Evolutionary conservation across 2,113 vertebrate species (phyloP).

Genomic region (Onychostoma macrolepis): DNA sequence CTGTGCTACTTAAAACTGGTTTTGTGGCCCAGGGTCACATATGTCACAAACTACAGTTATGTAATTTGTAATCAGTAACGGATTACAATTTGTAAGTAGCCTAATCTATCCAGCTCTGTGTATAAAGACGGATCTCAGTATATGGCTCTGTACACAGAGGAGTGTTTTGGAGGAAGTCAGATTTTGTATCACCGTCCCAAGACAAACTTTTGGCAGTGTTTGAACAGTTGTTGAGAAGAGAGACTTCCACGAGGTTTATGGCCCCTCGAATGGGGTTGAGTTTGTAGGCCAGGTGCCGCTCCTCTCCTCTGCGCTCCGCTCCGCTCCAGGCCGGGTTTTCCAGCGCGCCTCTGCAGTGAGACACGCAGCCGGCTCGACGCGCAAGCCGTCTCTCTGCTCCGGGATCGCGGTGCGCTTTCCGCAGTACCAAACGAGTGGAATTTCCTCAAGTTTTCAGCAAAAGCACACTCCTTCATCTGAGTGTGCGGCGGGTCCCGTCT

Average conservation of each 20-base stretch:
- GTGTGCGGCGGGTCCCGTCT: neutral
- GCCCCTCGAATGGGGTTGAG: neutral
- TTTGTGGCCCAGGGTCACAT: neutral
- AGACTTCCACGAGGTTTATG: slow-evolving; percentile 9
- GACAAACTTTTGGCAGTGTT: neutral
- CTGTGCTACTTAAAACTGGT: no score
- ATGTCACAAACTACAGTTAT: no score
- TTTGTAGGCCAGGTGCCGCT: slow-evolving; percentile 2
- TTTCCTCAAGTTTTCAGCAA: slow-evolving; percentile 13
- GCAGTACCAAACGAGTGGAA: slow-evolving; percentile 28
- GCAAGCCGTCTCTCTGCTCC: slow-evolving; percentile 65
- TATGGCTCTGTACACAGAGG: neutral
- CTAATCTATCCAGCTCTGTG: neutral
- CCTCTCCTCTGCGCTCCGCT: neutral
- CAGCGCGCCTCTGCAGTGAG: slow-evolving; percentile 65
- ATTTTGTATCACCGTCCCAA: neutral
- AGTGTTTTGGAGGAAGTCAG: neutral
- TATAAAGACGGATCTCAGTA: neutral
- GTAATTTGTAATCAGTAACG: neutral
- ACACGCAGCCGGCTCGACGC: slow-evolving; percentile 66
- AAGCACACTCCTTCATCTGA: neutral
- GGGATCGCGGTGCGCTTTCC: slow-evolving; percentile 53
- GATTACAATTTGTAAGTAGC: neutral
- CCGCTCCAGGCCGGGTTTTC: slow-evolving; percentile 67
- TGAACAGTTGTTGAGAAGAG: neutral